These are phyloP conservation scores for Vireo griseus DNA, from an alignment of 2,797 vertebrate species.

Conservation along the genomic window DNA sequence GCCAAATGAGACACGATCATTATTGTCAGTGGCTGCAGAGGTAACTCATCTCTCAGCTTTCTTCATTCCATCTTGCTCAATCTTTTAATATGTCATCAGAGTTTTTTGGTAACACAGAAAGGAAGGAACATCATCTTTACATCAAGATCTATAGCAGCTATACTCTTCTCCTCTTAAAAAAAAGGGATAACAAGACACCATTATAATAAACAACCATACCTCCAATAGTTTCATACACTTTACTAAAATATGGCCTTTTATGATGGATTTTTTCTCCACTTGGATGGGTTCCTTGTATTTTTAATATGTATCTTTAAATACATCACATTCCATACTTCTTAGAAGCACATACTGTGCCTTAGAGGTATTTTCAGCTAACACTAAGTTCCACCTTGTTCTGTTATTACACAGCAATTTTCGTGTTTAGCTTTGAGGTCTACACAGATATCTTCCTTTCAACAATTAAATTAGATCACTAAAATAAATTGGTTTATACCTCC, in stretches of 20 bases:
- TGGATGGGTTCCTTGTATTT: not conserved
- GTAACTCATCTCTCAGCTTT: not conserved
- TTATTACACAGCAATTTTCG: not conserved
- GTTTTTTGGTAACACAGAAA: not conserved
- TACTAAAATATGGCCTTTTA: not conserved
- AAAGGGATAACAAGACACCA: not conserved
- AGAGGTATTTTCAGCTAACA: not conserved
- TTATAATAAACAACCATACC: not conserved
- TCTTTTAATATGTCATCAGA: not conserved
- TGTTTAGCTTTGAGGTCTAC: not conserved
- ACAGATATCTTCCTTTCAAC: not conserved
- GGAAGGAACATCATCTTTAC: not conserved
- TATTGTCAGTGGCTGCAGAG: not conserved
- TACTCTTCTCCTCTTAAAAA: not conserved
- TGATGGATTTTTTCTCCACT: not conserved
- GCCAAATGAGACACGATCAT: accelerated
- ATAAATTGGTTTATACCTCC: not conserved
- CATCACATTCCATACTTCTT: not conserved
- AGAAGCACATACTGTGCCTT: not conserved
- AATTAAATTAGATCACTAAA: not conserved
- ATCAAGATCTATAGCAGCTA: not conserved
- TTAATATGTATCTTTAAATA: not conserved
- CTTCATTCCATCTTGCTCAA: not conserved
- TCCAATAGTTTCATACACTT: not conserved
- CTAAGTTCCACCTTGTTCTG: not conserved